Base-by-base conservation (phyloP, 2,113 vertebrate genomes). In the Oreotragus oreotragus region DNA sequence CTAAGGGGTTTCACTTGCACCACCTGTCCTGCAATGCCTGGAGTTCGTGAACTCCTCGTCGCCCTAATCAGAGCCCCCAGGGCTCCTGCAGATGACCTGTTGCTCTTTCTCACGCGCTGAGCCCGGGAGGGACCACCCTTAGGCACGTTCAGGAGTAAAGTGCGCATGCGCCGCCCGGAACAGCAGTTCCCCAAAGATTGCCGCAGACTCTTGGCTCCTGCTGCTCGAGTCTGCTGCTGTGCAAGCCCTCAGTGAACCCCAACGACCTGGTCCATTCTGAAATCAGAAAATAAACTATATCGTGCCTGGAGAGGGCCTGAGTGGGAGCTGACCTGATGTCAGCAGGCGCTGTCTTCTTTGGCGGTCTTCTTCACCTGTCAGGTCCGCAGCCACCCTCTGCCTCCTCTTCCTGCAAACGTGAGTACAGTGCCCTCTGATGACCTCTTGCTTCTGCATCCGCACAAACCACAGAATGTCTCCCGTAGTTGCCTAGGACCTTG, bases 41-140 rank as follows among this genome's bases (percentile, higher is more conserved):
- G 30, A 12, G 28, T 7, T 84, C 5, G 0, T 2, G n/a, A 30
- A 6, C 36, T 45, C 36, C n/a, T 62, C 0, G 1, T 4, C 2
- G 8, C 43, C 39, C 10, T 30, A 15, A 19, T 8, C 30, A 19
- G 49, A 43, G 62, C 11, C 5, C 16, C 57, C 55, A 1, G 2
- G 13, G 55, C 28, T 33, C 15, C 14, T 0, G 30, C 55, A 17
- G 19, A 11, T 19, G 15, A 2, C 1, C 17, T 1, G 17, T 2
- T 3, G 10, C 5, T 10, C 43, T 7, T 28, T 7, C 15, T 7
- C 53, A 15, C 8, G 7, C 0, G 5, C n/a, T 43, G 19, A 2
- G 13, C 12, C 5, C 9, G 0, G 77, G 15, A 16, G 43, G 53
- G 9, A 13, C 33, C 51, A 1, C 6, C 23, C 0, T 7, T 1